Evolutionary conservation across 2,113 vertebrate species (phyloP).

Genomic region (Maylandia zebra): DNA sequence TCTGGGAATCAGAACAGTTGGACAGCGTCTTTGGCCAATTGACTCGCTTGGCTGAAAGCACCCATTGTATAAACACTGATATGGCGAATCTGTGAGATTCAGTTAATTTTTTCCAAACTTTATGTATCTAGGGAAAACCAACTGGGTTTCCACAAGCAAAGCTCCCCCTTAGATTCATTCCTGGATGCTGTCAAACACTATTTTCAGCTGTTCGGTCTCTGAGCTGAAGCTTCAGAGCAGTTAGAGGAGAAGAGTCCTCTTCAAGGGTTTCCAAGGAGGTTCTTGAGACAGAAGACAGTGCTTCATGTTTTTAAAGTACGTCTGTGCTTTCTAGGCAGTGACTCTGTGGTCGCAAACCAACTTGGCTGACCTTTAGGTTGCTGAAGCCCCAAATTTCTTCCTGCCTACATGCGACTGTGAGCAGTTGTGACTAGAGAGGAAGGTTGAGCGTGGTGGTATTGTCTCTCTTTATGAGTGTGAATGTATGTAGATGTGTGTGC

Average conservation of each 20-base stretch:
- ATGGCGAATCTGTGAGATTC: background rate
- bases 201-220: background rate
- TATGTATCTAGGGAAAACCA: background rate
- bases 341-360: background rate
- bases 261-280: background rate
- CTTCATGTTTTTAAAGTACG: background rate
- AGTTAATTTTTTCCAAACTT: background rate
- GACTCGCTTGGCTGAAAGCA: background rate
- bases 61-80: background rate
- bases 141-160: background rate
- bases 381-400: background rate
- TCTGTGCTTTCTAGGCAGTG: background rate
- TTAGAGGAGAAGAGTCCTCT: background rate
- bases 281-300: background rate
- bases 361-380: constrained; percentile 1
- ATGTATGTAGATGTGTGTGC: background rate
- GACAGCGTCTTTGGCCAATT: background rate
- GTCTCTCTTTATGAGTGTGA: background rate
- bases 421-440: background rate
- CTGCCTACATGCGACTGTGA: background rate
- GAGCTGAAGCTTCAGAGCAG: background rate
- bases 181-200: background rate
- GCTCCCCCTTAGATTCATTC: background rate
- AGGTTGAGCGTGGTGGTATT: constrained; percentile 16
- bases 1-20: constrained; percentile 3